Evolutionary conservation across 2,113 vertebrate species (phyloP), one percentile per base, ranked within the genome.

Genomic region (Eptesicus fuscus): DNA sequence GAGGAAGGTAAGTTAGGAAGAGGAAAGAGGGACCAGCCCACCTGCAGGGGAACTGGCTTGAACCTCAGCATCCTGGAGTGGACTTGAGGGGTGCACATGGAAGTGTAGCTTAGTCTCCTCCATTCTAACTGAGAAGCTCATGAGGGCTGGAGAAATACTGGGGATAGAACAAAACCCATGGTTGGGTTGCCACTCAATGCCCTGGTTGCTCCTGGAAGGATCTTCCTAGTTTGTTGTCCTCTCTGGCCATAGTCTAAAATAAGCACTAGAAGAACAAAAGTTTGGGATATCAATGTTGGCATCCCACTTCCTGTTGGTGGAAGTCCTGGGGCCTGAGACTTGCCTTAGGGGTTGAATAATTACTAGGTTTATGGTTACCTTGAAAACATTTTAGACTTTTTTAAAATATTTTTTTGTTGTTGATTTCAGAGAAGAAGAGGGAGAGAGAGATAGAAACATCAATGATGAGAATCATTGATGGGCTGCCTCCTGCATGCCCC

Each of bases 321-420:
- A 70, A 91, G 7, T 80, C 71, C 30, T 77, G 5, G 42, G 5
- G 6, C 17, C 63, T 14, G 0, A 84, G 65, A 77, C 53, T 80
- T 93, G 35, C 56, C 56, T 69, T 83, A 37, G n/a, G 25, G n/a
- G 0, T 77, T 83, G 32, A 80, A 28, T 63, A 79, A 94, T 67
- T 82, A n/a, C 11, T 73, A 63, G 40, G 20, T 25, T 90, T 96
- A n/a, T 18, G 73, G 18, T 92, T 94, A 51, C 14, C 56, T 94
- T 79, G 59, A 90, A 96, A 76, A 56, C 71, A 47, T 69, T 93
- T 76, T 83, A 73, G 67, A 51, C 69, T 73, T 91, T 92, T 65
- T n/a, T n/a, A n/a, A n/a, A n/a, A n/a, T n/a, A n/a, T n/a, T n/a
- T n/a, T n/a, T n/a, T n/a, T n/a, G n/a, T n/a, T n/a, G n/a, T n/a